A percentile compares a stretch with the other conserved stretches of the same genome.
These are phyloP conservation scores for Holcopasites calliopsidis DNA, from an alignment of 1,140 invertebrate species.

Conservation along the genomic window DNA sequence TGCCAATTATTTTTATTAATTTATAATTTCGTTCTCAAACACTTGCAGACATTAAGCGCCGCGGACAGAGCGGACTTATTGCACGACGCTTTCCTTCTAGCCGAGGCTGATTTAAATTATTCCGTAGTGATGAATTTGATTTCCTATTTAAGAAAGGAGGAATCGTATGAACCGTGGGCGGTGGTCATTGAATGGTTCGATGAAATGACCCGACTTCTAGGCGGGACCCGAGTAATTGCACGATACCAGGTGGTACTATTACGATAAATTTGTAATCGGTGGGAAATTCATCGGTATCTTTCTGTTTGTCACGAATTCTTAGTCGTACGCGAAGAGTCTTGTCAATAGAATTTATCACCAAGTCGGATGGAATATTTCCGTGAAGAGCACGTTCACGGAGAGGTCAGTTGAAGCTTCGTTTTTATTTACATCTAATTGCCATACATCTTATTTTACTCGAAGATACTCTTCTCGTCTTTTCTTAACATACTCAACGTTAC, in stretches of 20 bases:
- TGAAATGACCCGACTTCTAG: conserved; percentile 14
- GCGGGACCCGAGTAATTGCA: neutral
- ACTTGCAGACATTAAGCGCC: conserved; percentile 80
- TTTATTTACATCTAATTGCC: too few relatives aligned
- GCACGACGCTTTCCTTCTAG: conserved; percentile 90
- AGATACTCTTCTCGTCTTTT: too few relatives aligned
- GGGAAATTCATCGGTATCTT: neutral
- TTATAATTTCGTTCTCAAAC: neutral
- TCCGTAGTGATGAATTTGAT: conserved; percentile 83
- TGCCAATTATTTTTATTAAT: neutral
- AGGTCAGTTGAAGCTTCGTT: conserved; percentile 57
- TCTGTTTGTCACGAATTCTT: neutral
- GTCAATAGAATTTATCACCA: conserved; percentile 8
- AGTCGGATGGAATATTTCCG: neutral
- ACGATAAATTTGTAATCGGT: neutral
- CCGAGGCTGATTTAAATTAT: conserved; percentile 83
- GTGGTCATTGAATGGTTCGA: conserved; percentile 75
- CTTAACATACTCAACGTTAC: too few relatives aligned
- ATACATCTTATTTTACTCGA: too few relatives aligned
- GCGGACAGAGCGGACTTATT: conserved; percentile 89
- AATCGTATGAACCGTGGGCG: conserved; percentile 86
- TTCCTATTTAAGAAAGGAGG: conserved; percentile 83
- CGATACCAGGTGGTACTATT: conserved; percentile 20
- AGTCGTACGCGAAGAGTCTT: conserved; percentile 21
- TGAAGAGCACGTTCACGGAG: neutral